These are phyloP conservation scores for Hyppa rectilinea DNA, from an alignment of 2,888 invertebrate species.

Conservation along the genomic window DNA sequence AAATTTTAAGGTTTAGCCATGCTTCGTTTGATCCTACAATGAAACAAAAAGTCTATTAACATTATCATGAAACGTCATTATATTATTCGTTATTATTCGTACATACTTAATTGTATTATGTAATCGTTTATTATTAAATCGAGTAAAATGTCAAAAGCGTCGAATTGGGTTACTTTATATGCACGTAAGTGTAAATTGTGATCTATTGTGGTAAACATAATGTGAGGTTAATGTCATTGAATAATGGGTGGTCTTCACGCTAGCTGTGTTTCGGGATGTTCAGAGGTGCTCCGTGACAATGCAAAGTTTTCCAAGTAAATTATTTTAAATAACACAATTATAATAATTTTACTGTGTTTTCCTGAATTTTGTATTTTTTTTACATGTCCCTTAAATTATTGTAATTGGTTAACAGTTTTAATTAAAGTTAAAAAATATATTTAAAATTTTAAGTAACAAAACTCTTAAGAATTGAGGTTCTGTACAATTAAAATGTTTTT, in stretches of 20 bases:
- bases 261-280: conserved; percentile 1
- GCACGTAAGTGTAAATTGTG: conserved; percentile 26
- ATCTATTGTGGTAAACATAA: conserved; percentile 28
- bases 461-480: conserved; percentile 9
- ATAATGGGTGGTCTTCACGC: neutral
- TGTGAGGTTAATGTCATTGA: conserved; percentile 14
- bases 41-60: no score
- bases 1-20: neutral
- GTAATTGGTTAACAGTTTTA: no score
- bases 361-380: no score
- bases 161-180: neutral
- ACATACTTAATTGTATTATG: neutral
- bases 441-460: conserved; percentile 9
- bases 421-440: no score
- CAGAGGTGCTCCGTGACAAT: neutral
- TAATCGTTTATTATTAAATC: no score
- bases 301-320: neutral
- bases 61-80: no score
- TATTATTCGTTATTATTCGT: no score
- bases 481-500: conserved; percentile 21
- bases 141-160: neutral
- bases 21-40: neutral
- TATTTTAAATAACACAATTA: neutral
- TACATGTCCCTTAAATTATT: no score
- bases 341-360: conserved; percentile 1